Base-by-base conservation (phyloP, 1,140 invertebrate genomes). In the Zaprionus taronus region DNA sequence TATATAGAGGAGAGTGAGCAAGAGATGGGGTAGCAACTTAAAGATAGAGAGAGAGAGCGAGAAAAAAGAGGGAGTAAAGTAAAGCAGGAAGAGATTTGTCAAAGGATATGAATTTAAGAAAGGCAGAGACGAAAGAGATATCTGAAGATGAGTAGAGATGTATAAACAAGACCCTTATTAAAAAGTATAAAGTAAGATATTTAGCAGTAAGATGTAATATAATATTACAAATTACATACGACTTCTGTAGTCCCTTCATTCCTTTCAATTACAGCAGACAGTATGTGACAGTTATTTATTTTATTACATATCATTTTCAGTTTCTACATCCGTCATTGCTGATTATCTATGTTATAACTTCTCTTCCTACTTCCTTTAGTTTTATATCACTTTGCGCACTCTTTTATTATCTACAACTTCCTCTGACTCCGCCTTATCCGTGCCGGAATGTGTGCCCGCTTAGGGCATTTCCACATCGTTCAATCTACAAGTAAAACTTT, bases 401-500 rank as follows among this genome's bases (percentile, higher is more conserved):
- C 7, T 17, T 17, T 47, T 47, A 47, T 9, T n/a, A 44, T 44
- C 15, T 6, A 47, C n/a, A 47, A 47, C 41, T 47, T 47, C 41
- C 41, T 17, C 6, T 9, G 7, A 47, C 41, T 20, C n/a, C 47
- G 3, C 62, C 62, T 22, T 53, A 36, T 36, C 22, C 20, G 47
- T n/a, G n/a, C n/a, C n/a, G 62, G 14, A 38, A 26, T 36, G 34
- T 36, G 34, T 51, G 62, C 15, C 1, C 20, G 51, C 49, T 34
- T 68, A 61, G 57, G 56, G 65, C 53, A 49, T 47, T 9, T 44
- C 6, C 44, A 12, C 26, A 44, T 28, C 36, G 49, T 36, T 68
- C 38, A 7, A 49, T 58, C 28, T 20, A 36, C 26, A n/a, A 31
- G 28, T 31, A 31, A 20, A 17, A 47, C 15, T 47, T 26, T 12